These are phyloP conservation scores for Apotomis betuletana DNA, from an alignment of 2,888 invertebrate genomes.

Conservation along the genomic window DNA sequence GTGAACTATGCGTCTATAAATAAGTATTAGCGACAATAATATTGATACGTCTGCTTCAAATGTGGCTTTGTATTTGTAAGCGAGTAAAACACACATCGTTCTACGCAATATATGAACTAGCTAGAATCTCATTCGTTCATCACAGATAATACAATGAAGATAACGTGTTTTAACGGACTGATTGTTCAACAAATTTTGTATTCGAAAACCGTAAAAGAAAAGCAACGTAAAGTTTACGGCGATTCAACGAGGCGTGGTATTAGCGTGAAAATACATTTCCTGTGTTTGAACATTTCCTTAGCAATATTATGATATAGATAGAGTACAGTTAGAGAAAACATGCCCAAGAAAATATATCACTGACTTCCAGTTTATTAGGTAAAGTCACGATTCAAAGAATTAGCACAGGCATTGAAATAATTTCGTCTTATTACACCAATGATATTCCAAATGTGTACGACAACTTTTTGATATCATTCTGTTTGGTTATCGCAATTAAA, in stretches of 20 bases:
- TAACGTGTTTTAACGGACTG: too few relatives aligned
- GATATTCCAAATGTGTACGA: not conserved
- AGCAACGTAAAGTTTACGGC: constrained; percentile 20
- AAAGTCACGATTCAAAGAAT: constrained; percentile 4
- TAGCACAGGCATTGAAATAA: not conserved
- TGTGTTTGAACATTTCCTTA: constrained; percentile 16
- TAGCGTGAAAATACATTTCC: constrained; percentile 32
- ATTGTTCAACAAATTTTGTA: constrained; percentile 1
- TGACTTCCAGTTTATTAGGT: not conserved
- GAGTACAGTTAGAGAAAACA: not conserved
- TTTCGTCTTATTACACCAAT: constrained; percentile 2
- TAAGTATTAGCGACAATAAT: constrained; percentile 50
- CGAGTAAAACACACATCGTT: not conserved
- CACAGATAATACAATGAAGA: not conserved
- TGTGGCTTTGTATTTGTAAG: not conserved
- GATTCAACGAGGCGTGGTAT: constrained; percentile 30
- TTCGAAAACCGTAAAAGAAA: constrained; percentile 15
- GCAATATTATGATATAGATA: constrained; percentile 7
- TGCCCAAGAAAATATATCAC: not conserved
- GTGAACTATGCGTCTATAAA: constrained; percentile 65
- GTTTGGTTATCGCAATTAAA: constrained; percentile 21
- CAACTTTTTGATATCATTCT: constrained; percentile 14
- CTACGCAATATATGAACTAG: not conserved
- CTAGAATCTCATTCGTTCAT: not conserved
- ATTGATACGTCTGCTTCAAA: constrained; percentile 7